Evolutionary conservation across 2,888 invertebrate species (phyloP), one percentile per base, ranked within the genome.

Genomic region (Lacanobia oleracea): DNA sequence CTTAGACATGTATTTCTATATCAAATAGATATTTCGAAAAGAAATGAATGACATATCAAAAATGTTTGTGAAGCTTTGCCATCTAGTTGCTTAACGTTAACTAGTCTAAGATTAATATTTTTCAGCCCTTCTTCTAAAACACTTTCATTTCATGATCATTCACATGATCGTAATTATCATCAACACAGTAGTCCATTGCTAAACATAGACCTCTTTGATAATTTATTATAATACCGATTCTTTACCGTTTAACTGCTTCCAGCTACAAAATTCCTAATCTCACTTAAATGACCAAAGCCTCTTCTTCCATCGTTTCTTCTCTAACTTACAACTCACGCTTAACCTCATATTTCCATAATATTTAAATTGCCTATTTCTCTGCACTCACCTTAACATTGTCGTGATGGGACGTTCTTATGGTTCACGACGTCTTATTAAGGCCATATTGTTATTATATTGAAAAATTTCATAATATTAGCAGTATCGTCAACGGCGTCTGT

Each of bases 341-440:
- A 14, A 21, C 45, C 51, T n/a, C 54, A 60, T n/a, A 54, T 65
- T 72, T 72, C 59, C 72, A 81, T 73, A 82, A 56, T 64, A 85
- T 71, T 64, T 61, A 78, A 85, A 81, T 77, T 21, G 18, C 2
- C 0, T 6, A 2, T 10, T 53, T 21, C 72, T 64, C 76, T 83
- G 75, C n/a, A 79, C 82, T 71, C 23, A 27, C 77, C 88, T 72
- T 88, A 78, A 84, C 67, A 77, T 51, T 86, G 87, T 87, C 88
- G 89, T 89, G 90, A 87, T 87, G 84, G 83, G 72, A 79, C 77
- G 73, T 82, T 79, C 82, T 78, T 85, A 82, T 83, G 82, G 87
- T 90, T 89, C 91, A 89, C 89, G 89, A 86, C 72, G 75, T 82
- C 91, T 88, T 90, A 91, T 91, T 91, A 91, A 90, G 84, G 77